Evolutionary conservation across 2,888 invertebrate species (phyloP), one percentile per base, ranked within the genome.

Genomic region (Onchidella celtica): DNA sequence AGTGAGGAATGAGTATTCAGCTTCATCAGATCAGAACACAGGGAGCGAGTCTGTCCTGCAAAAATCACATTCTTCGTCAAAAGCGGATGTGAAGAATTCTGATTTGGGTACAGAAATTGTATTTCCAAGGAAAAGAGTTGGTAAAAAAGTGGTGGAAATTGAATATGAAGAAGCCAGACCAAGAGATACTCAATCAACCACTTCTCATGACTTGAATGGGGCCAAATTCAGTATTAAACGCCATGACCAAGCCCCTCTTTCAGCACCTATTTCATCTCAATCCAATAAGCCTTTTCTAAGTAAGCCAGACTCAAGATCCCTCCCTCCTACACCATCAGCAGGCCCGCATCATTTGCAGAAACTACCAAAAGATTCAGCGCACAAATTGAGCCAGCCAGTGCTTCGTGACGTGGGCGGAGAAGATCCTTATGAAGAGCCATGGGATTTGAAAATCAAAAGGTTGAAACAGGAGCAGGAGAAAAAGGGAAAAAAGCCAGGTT

Each of bases 391-490:
- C 21, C 47, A 82, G 17, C 36, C 70, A 38, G 6, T n/a, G 6
- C 24, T 27, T 24, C n/a, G 70, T 55, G 38, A 38, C n/a, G 59
- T 2, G 34, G 38, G 17, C 6, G 17, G 34, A 21, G 74, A 82
- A 63, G 61, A 11, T 38, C 24, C 65, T 14, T 82, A 82, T 74
- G 79, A 82, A 47, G 82, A 82, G 38, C 82, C 82, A 24, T 82
- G 82, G 82, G 82, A 82, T 55, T 61, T 82, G 55, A 82, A 82
- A 38, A 66, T 57, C 47, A 73, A 74, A 24, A 78, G 82, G 57
- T 36, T 81, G 3, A 81, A 76, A 38, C 68, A 76, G 38, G 76
- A 81, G 27, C 80, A 80, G 65, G 81, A 81, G 63, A 69, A 63
- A 11, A 55, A 65, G 27, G 57, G 24, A 40, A 70, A 55, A 55